Evolutionary conservation across 2,797 vertebrate genomes (phyloP).

Genomic region (Propithecus perrieri): DNA sequence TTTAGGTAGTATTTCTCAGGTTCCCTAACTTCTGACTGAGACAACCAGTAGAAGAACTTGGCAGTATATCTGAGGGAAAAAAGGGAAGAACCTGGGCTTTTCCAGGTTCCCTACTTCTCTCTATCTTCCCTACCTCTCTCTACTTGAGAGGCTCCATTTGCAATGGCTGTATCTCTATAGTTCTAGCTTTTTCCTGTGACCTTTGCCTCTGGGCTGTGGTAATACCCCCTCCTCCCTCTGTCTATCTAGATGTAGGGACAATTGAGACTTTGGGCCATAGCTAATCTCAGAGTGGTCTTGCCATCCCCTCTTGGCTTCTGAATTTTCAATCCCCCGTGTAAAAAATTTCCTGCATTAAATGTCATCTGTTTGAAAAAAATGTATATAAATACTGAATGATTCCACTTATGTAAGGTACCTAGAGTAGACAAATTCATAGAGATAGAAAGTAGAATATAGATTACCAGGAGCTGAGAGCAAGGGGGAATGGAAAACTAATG

Average conservation of each 20-base stretch:
- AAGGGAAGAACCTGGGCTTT: not conserved
- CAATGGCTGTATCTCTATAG: not conserved
- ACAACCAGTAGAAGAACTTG: not conserved
- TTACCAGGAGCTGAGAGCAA: not conserved
- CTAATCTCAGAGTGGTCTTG: not conserved
- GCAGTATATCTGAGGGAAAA: not conserved
- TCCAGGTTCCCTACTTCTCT: not conserved
- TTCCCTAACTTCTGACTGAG: not conserved
- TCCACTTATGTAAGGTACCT: not conserved
- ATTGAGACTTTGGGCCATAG: not conserved
- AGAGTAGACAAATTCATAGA: not conserved
- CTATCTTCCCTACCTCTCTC: not conserved
- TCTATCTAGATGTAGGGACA: not conserved
- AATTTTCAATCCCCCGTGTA: not conserved
- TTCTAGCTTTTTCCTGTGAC: not conserved
- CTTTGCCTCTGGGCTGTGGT: not conserved
- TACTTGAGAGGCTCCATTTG: not conserved
- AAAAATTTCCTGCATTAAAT: not conserved
- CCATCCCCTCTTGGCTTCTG: not conserved
- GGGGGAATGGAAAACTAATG: not conserved
- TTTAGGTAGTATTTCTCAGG: not conserved
- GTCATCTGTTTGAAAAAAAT: not conserved
- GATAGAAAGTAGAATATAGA: not conserved
- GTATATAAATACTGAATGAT: not conserved
- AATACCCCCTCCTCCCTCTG: not conserved